A percentile compares a stretch with the other conserved stretches of the same genome.
These are phyloP conservation scores for Passer domesticus DNA, from an alignment of 2,113 vertebrate species.

Conservation along the genomic window DNA sequence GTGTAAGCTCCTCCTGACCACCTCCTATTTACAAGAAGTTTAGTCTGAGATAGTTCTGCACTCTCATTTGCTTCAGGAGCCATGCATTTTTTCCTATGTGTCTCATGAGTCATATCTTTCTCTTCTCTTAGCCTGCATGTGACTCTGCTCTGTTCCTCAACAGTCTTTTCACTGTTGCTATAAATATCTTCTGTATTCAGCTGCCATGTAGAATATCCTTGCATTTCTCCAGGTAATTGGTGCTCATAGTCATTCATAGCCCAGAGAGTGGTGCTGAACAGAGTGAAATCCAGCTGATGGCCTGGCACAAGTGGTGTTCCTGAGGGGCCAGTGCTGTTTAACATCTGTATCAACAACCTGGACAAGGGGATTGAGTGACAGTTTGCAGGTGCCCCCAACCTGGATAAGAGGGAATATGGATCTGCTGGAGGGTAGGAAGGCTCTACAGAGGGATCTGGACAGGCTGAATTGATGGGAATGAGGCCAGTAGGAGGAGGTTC, in stretches of 20 bases:
- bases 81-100: not conserved
- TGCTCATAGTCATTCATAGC: not conserved
- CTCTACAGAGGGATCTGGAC: not conserved
- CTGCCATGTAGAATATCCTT: not conserved
- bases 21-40: not conserved
- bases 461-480: not conserved
- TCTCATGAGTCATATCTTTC: not conserved
- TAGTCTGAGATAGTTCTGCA: not conserved
- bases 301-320: not conserved
- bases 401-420: not conserved
- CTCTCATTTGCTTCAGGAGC: not conserved
- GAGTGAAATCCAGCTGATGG: not conserved
- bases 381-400: not conserved
- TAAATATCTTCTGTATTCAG: conserved; percentile 22
- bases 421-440: not conserved
- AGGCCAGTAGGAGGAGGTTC: not conserved
- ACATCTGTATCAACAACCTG: not conserved
- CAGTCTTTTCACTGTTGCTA: not conserved
- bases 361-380: not conserved
- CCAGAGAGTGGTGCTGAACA: not conserved
- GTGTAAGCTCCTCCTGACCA: not conserved
- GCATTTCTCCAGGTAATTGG: not conserved
- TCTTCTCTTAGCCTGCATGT: not conserved
- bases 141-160: not conserved
- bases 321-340: not conserved